Evolutionary conservation across 2,888 invertebrate species (phyloP).

Genomic region (Lasioglossum figueresi): DNA sequence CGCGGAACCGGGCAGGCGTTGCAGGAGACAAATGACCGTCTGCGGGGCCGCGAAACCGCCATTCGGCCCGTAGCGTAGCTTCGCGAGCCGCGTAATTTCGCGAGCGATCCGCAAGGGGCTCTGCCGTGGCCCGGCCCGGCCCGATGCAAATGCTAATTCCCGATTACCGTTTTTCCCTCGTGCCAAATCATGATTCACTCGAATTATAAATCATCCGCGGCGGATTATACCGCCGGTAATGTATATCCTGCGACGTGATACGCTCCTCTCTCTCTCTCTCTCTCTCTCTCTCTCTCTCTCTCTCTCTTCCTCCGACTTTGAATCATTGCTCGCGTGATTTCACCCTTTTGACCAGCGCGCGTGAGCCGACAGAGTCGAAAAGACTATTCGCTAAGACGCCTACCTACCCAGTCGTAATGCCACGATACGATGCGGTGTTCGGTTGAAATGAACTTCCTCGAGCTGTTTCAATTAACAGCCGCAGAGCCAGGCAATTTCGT

Average conservation of each 20-base stretch:
- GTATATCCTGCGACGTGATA: constrained; percentile 44
- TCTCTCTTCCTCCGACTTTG: constrained; percentile 25
- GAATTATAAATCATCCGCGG: constrained; percentile 59
- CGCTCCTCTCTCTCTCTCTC: neutral
- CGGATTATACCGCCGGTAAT: constrained; percentile 52
- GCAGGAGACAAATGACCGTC: constrained; percentile 81
- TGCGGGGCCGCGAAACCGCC: constrained; percentile 76
- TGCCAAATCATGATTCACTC: constrained; percentile 60
- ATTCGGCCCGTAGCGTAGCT: constrained; percentile 55
- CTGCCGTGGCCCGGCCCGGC: neutral
- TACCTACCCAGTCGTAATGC: constrained; percentile 14
- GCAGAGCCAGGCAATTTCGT: neutral
- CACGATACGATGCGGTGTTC: neutral
- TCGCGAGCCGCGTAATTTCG: constrained; percentile 37
- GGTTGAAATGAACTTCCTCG: neutral
- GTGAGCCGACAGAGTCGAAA: constrained; percentile 2
- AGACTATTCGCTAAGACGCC: constrained; percentile 19
- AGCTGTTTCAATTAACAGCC: constrained; percentile 12
- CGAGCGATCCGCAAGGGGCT: constrained; percentile 51
- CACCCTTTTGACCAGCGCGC: constrained; percentile 19
- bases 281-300: neutral
- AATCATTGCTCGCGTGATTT: constrained; percentile 53
- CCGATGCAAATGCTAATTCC: constrained; percentile 56
- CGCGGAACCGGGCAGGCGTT: constrained; percentile 80
- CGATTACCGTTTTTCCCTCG: constrained; percentile 54